A percentile compares a stretch with the other conserved stretches of the same genome.
Evolutionary conservation across 2,113 vertebrate species (phyloP).

Genomic region (Hemiscyllium ocellatum): DNA sequence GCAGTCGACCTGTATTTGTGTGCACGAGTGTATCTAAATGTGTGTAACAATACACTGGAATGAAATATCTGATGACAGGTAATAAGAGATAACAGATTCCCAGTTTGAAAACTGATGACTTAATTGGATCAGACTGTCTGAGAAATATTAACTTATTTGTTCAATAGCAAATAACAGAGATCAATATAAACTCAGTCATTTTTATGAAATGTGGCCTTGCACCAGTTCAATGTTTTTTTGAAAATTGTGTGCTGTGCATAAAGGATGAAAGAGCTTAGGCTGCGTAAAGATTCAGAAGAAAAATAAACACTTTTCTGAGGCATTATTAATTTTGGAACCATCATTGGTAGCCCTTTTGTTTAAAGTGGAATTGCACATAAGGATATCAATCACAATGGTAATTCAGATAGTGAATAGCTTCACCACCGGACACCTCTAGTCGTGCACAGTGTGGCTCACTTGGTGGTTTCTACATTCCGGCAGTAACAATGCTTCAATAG

Average conservation of each 20-base stretch:
- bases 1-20: too few species aligned
- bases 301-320: background rate
- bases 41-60: background rate
- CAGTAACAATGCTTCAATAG: background rate
- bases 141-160: conserved; percentile 33
- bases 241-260: background rate
- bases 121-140: conserved; percentile 6
- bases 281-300: background rate
- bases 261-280: background rate
- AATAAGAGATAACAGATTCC: background rate
- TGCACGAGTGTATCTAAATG: background rate
- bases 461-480: background rate
- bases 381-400: background rate
- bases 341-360: background rate
- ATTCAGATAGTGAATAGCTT: background rate
- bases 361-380: background rate
- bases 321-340: background rate
- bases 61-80: background rate
- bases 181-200: conserved; percentile 32
- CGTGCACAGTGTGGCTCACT: background rate
- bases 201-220: conserved; percentile 21
- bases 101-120: background rate
- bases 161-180: conserved; percentile 11
- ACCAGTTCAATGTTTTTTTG: background rate
- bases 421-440: background rate